phyloP scores from a whole-genome alignment of 2,113 vertebrate species.

The Nannobrachium achirus region DNA sequence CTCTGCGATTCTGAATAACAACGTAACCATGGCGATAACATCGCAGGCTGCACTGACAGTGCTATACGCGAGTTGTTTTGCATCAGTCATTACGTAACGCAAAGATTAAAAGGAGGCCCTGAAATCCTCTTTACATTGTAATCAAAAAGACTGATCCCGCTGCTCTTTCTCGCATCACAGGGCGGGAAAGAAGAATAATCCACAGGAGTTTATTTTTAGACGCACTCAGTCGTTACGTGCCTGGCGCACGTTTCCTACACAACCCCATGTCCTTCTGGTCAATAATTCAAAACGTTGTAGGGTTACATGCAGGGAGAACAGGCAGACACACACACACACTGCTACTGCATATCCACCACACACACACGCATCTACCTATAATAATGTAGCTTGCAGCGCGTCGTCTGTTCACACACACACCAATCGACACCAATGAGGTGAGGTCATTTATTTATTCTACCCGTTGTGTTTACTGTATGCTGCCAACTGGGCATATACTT shows the following conservation, averaged over 20 bases:
- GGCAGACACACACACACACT: conserved; percentile 1
- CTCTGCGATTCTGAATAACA: conserved; percentile 6
- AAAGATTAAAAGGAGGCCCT: not conserved
- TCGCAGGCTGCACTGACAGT: not conserved
- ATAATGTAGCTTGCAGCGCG: not conserved
- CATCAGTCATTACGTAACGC: not conserved
- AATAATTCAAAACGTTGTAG: conserved; percentile 60
- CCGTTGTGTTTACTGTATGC: not conserved
- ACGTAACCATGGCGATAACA: not conserved
- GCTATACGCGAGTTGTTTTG: not conserved
- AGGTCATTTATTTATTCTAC: not conserved
- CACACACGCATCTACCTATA: not conserved
- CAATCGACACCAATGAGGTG: conserved; percentile 20
- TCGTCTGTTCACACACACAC: not conserved
- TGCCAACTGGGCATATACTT: not conserved
- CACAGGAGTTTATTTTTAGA: conserved; percentile 63
- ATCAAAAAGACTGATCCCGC: conserved; percentile 27
- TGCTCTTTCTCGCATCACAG: conserved; percentile 1
- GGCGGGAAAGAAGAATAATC: conserved; percentile 16
- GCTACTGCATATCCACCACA: not conserved
- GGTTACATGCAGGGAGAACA: conserved; percentile 12
- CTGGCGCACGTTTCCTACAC: conserved; percentile 25
- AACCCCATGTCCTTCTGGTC: conserved; percentile 34
- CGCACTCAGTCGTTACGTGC: conserved; percentile 21
- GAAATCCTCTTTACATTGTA: conserved; percentile 16